Base-by-base conservation (phyloP, 2,888 invertebrate species). In the Nyleta sp. region DNA sequence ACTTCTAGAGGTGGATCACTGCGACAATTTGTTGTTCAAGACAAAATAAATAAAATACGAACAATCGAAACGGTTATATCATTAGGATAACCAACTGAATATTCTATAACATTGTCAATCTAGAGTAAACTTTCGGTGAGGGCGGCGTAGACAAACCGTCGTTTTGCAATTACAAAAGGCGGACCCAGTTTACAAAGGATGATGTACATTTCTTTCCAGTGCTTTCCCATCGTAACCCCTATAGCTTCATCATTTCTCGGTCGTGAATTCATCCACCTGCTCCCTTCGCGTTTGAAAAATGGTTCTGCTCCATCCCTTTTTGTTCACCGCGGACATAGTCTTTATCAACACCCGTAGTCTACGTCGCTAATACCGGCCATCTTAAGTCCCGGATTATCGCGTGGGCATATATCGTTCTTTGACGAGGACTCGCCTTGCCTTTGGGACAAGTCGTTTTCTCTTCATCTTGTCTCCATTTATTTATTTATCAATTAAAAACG, bases 221-320 rank as follows among this genome's bases (percentile, higher is more conserved):
- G 71, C 67, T 82, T 74, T 75, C 38, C 67, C 24, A 48, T 42
- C 22, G 40, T 40, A 64, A 60, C 28, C 71, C 48, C 67, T 38
- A 33, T 33, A 62, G 72, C 74, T 83, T 81, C 81, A 81, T 82
- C 80, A 78, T 80, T 82, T 79, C 78, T 78, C 75, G 33, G 75
- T 78, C 82, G 83, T 80, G 80, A 70, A 81, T 79, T 87, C 82
- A 83, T 84, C 84, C 87, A 87, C 88, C 87, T 88, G 87, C 84
- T 85, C 81, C 84, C 82, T 81, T 72, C 64, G 60, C 81, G 80
- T 72, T 85, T 89, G 88, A 89, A 88, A 87, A 86, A 89, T 88
- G 87, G 84, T 81, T 84, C 80, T 80, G 83, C 83, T 85, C 83
- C 84, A 84, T 84, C 87, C 80, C 62, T 77, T 70, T 57, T 59